Evolutionary conservation across 2,888 invertebrate genomes (phyloP).

Genomic region (Anaspis maculata): DNA sequence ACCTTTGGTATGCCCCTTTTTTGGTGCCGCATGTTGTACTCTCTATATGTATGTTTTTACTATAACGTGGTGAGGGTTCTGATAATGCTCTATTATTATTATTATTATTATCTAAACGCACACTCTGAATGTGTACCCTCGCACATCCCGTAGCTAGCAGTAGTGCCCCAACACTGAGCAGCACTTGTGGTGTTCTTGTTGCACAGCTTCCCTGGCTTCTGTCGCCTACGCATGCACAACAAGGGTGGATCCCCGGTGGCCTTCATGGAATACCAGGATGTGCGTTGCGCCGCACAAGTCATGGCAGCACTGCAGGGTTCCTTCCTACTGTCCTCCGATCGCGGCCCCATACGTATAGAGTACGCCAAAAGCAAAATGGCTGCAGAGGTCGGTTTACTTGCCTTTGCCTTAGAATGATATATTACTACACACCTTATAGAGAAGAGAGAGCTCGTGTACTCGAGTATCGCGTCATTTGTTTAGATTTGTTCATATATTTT

Average conservation of each 20-base stretch:
- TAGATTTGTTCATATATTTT: no score
- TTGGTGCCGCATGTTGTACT: conserved; percentile 30
- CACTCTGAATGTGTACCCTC: conserved; percentile 20
- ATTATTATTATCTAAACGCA: conserved; percentile 19
- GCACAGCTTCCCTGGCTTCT: conserved; percentile 96
- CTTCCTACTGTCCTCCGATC: conserved; percentile 89
- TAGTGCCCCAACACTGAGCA: conserved; percentile 34
- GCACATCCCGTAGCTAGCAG: conserved; percentile 17
- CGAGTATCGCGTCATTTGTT: no score
- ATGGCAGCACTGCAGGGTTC: conserved; percentile 93
- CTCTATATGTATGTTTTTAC: conserved; percentile 8
- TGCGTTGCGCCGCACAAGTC: conserved; percentile 84
- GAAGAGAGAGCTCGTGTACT: no score
- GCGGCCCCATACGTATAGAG: conserved; percentile 97
- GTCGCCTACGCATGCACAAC: conserved; percentile 91
- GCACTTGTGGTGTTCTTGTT: conserved; percentile 45
- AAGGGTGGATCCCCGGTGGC: conserved; percentile 90
- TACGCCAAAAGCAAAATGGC: conserved; percentile 99
- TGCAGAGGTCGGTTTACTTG: conserved; percentile 53
- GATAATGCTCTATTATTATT: no score
- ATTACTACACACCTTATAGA: no score
- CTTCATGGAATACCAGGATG: conserved; percentile 95
- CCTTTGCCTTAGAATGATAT: conserved; percentile 10
- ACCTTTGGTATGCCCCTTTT: conserved; percentile 13
- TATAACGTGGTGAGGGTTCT: conserved; percentile 23